Percentiles rank a stretch among this genome's conserved stretches.
These are phyloP conservation scores for Drosophila ezoana DNA, from an alignment of 2,888 invertebrate species.

Conservation along the genomic window DNA sequence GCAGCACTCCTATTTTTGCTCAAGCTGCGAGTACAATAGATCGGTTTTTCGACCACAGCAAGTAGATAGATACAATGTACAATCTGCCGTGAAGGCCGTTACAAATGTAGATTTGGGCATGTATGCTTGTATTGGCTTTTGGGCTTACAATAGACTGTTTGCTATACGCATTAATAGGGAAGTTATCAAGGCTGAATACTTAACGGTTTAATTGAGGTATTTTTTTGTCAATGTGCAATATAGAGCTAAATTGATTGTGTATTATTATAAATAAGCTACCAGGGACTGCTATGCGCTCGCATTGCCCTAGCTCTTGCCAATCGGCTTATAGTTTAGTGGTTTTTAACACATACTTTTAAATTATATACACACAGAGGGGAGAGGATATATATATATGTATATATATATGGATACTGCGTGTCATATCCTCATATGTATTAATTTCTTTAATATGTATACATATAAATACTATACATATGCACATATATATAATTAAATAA, in stretches of 20 bases:
- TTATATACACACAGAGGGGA: background rate
- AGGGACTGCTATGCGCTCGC: constrained; percentile 27
- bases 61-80: constrained; percentile 41
- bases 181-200: constrained; percentile 65
- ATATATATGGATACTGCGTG: too few relatives aligned
- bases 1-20: constrained; percentile 58
- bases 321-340: constrained; percentile 17
- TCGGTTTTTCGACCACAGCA: constrained; percentile 45
- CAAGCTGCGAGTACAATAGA: constrained; percentile 44
- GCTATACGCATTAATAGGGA: constrained; percentile 60
- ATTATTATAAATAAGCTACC: constrained; percentile 25
- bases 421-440: too few relatives aligned
- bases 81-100: constrained; percentile 54
- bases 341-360: constrained; percentile 39
- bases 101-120: constrained; percentile 38
- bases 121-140: constrained; percentile 41
- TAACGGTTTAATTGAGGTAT: constrained; percentile 40
- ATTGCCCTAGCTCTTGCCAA: constrained; percentile 11
- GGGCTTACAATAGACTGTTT: constrained; percentile 39
- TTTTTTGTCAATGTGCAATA: constrained; percentile 41
- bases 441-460: too few relatives aligned
- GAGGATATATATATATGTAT: too few relatives aligned
- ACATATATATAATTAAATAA: too few relatives aligned
- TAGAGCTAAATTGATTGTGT: constrained; percentile 44
- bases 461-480: too few relatives aligned